A percentile compares a stretch with the other conserved stretches of the same genome.
Conservation (phyloP, 1,140 invertebrate genomes). For the Monochamus saltuarius region DNA sequence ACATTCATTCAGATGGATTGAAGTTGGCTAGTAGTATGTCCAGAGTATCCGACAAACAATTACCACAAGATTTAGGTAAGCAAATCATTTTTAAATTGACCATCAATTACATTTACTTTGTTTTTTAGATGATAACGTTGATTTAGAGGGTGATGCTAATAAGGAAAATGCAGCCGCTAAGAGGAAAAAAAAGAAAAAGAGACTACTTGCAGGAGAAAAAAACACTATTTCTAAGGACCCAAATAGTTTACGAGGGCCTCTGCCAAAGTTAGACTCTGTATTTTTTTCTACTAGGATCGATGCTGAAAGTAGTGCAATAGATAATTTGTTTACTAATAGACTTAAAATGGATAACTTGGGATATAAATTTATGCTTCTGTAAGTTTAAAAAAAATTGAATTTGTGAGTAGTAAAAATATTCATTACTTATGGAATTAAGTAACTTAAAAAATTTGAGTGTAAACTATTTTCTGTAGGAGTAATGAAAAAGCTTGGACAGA, state of each 20-base stretch:
- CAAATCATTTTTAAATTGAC: neutral
- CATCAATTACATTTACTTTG: too few relatives aligned
- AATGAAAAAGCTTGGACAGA: conserved; percentile 24
- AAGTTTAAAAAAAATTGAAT: too few relatives aligned
- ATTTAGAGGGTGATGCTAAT: conserved; percentile 27
- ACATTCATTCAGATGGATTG: conserved; percentile 72
- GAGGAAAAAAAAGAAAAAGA: conserved; percentile 47
- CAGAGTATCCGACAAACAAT: conserved; percentile 50
- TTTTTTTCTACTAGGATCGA: conserved; percentile 33
- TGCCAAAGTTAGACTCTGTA: conserved; percentile 32
- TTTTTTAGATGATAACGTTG: too few relatives aligned
- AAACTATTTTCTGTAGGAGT: conserved; percentile 27
- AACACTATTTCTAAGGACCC: conserved; percentile 27
- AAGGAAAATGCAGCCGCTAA: conserved; percentile 30
- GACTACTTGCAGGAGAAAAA: conserved; percentile 19
- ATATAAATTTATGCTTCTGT: conserved; percentile 39
- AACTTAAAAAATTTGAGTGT: too few relatives aligned
- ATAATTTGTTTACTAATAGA: conserved; percentile 38
- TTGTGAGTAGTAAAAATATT: conserved; percentile 4
- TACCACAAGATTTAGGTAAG: conserved; percentile 14
- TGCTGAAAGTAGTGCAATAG: conserved; percentile 27
- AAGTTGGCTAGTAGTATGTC: conserved; percentile 72
- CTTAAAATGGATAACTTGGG: conserved; percentile 29
- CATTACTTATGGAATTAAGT: too few relatives aligned
- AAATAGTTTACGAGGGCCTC: conserved; percentile 17